Base-by-base conservation (phyloP, 2,113 vertebrate genomes). In the Capreolus pygargus region DNA sequence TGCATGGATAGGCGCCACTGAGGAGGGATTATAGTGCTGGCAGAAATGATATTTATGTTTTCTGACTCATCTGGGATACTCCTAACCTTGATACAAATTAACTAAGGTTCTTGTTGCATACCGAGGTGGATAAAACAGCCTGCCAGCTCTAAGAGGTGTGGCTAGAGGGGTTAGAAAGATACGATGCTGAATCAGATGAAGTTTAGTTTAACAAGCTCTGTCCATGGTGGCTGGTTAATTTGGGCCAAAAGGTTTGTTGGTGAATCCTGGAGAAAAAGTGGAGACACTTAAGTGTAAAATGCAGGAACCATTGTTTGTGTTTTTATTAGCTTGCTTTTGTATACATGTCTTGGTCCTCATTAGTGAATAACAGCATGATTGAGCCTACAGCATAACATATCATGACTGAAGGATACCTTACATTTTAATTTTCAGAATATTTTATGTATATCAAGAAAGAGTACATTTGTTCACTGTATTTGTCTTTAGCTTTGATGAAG, bases 391-490 rank as follows among this genome's bases (percentile, higher is more conserved):
- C 57, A 67, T 89, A 83, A 45, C 28, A 54, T 5, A 0, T 7
- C 19, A 57, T 55, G 54, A 91, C 61, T 43, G 78, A 92, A 94
- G 58, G 47, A 28, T 58, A 85, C 39, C 39, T 91, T 79, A 33
- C 25, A 74, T 89, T 97, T 97, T 95, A 76, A 58, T 94, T 96
- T 97, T 94, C 61, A 93, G 74, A 54, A 83, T 93, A 21, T 93
- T 97, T 93, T 94, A 19, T 86, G 95, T 30, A 55, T 74, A 33
- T 92, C 45, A 27, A 74, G 36, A 67, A 89, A 45, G 82, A 43
- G n/a, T 84, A 50, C 25, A 64, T 91, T 98, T 79, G 17, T 60
- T 30, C 55, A 12, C 76, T 82, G 8, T 89, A 57, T 90, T 67
- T 95, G 78, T 93, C 7, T 86, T 86, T 86, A 21, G 12, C 19